Base-by-base conservation (phyloP, 2,113 vertebrate genomes). In the Mustela lutreola region DNA sequence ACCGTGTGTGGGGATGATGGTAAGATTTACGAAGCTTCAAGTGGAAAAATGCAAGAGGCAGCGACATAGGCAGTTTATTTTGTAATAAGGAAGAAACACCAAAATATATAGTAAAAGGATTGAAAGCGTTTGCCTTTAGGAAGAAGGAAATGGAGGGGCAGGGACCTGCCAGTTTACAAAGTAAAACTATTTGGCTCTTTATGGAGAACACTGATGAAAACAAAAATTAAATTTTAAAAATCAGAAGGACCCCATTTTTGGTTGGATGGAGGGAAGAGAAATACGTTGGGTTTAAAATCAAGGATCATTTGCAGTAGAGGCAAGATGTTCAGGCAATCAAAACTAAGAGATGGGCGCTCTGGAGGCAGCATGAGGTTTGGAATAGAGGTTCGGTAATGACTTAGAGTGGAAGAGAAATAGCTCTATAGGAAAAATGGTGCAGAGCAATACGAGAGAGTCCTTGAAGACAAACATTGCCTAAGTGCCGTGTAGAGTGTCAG, bases 341-440 rank as follows among this genome's bases (percentile, higher is more conserved):
- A 82, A 56, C 81, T 11, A 71, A 84, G 28, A 42, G 62, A 81
- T 4, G 31, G 33, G 33, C 60, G 12, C 75, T 92, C 42, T n/a
- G 84, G 36, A 84, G 22, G 14, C 6, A 18, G 86, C 48, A 5
- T 1, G 4, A 85, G 28, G 14, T 82, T 78, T 67, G 31, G 11
- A n/a, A 36, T 22, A 53, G 91, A 83, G 62, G 62, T 60, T 81
- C 42, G 84, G n/a, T 60, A 53, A 65, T 82, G 56, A 79, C 79
- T 81, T 92, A 88, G 90, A 90, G 6, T 65, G 45, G 48, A 87
- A 95, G 71, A 96, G 50, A 53, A 86, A 82, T 82, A 62, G 19
- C 60, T 50, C 22, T 63, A 39, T 28, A 36, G 48, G 70, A 62
- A 94, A 87, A 65, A 58, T 4, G 33, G 19, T 31, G 21, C 53